Evolutionary conservation across 2,888 invertebrate species (phyloP), one percentile per base, ranked within the genome.

Genomic region (Apamea crenata): DNA sequence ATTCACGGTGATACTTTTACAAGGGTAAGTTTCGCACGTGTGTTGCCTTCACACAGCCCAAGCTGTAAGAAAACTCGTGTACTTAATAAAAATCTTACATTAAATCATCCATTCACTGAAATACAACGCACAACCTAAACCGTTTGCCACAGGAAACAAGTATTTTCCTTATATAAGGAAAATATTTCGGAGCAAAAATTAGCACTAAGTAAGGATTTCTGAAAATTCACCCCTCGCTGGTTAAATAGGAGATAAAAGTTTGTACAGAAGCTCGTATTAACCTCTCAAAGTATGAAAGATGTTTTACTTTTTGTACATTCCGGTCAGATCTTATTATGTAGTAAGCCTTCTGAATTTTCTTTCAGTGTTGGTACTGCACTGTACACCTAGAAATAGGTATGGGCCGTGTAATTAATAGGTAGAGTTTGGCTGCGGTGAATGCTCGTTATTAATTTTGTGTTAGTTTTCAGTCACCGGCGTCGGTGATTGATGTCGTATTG

Each of bases 361-460:
- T 14, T 25, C 1, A 4, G 0, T 61, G 32, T 40, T 68, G 44
- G 16, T 21, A 70, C 14, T 78, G 80, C 86, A 80, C 50, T 63
- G 73, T 85, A 86, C 75, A 85, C 53, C 67, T 68, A 86, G 36
- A 53, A 73, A 50, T 80, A 79, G 74, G 65, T 86, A 80, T 74
- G 47, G 61, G 53, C 70, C 29, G 77, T 82, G 83, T 86, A 86
- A 86, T 86, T 86, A 86, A 86, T 86, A 86, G 85, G 86, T 83
- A 66, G 86, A 86, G 85, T 86, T 86, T 83, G 86, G 78, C 78
- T 86, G 85, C 71, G 85, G 85, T 72, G 74, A 78, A 83, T 86
- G 83, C 83, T 86, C 47, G 86, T 83, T 86, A 86, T 86, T 86
- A 86, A 86, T 83, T 86, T 86, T 80, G 85, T 86, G 85, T 86